Evolutionary conservation across 2,888 invertebrate species (phyloP), one percentile per base, ranked within the genome.

Genomic region (Mythimna impura): DNA sequence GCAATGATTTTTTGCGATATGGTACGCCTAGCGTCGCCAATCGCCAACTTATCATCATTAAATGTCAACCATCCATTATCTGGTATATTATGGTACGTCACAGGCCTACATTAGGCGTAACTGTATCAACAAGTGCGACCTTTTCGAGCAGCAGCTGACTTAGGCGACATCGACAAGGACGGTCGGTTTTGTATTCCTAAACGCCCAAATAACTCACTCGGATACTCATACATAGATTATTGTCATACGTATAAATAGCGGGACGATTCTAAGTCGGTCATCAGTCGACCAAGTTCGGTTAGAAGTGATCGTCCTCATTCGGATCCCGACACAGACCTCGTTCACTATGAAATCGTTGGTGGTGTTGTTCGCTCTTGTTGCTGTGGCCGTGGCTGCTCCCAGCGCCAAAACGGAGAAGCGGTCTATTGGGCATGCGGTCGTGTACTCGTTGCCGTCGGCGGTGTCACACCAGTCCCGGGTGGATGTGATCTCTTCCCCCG

Each of bases 281-380:
- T 93, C 92, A 94, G 93, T 94, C 93, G 88, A 80, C 91, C 89
- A 83, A 78, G 73, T 25, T 82, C 84, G 89, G 92, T 92, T 83
- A 83, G 93, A 93, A 93, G 94, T 92, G 93, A 92, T 94, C 92
- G 89, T 92, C 84, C 84, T 89, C 63, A 79, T 83, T 85, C 78
- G 82, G 86, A 87, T 85, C 78, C 82, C 83, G 85, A 91, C 93
- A 93, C 93, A 94, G 93, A 94, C 94, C 94, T 91, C 92, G 89
- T 89, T 91, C 91, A 89, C 68, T 63, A 95, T 95, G 95, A 94
- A 85, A 88, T 91, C 91, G 88, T 86, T 95, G 93, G 93, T 95
- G 94, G 94, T 95, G 93, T 93, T 95, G 86, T 90, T 92, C 86
- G 92, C 91, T 85, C 86, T 92, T 67, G 83, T 94, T 66, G 92